phyloP scores from a whole-genome alignment of 1,140 invertebrate species.

The Galendromus occidentalis region DNA sequence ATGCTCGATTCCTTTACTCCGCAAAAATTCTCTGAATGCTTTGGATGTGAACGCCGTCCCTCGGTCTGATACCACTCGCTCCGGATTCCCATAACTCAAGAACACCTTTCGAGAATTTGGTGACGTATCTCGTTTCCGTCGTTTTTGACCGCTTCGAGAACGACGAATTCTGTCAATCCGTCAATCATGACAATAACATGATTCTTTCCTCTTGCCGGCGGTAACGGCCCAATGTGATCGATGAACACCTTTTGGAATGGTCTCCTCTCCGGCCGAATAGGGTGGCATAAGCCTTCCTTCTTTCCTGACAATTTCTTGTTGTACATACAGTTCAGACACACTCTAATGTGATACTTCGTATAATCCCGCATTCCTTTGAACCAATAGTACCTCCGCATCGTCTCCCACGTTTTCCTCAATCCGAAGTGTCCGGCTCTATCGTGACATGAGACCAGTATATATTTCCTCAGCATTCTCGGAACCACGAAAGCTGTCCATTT shows the following conservation, averaged over 20 bases:
- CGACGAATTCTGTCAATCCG: not conserved
- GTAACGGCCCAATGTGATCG: not conserved
- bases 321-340: not conserved
- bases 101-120: not conserved
- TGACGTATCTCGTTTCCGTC: not conserved
- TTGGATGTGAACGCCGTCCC: not conserved
- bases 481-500: not conserved
- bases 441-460: not conserved
- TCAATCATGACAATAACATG: not conserved
- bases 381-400: conserved; percentile 7
- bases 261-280: not conserved
- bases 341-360: not conserved
- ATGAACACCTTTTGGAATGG: not conserved
- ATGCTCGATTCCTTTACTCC: not conserved
- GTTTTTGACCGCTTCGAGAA: not conserved
- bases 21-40: not conserved
- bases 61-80: not conserved
- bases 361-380: not conserved
- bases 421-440: not conserved
- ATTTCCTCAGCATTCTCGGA: not conserved
- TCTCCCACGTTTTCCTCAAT: not conserved
- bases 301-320: too few species aligned
- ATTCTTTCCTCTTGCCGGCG: not conserved
- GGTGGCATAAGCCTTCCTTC: too few species aligned
- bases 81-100: not conserved